Evolutionary conservation across 2,888 invertebrate genomes (phyloP), one percentile per base, ranked within the genome.

Genomic region (Cantharis flavilabris): DNA sequence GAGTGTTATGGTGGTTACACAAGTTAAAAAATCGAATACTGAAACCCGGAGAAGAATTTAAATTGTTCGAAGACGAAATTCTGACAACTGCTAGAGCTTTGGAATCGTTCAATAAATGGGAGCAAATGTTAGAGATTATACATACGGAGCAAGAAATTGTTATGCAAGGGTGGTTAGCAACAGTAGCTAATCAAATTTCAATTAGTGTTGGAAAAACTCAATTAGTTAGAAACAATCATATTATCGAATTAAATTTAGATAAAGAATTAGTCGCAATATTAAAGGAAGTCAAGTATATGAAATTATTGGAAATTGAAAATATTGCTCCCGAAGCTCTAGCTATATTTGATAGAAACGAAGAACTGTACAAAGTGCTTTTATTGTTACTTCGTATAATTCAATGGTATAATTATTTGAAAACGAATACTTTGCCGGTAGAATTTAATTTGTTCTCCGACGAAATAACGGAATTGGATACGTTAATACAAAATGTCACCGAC

Each of bases 351-450:
- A 90, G 93, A 75, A 92, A 93, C 82, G 94, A 96, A 84, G 92
- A 92, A 78, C 90, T 97, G 70, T 92, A 90, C 77, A 87, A 84
- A 18, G 85, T 84, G 20, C 84, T 86, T 10, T 84, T 87, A 63
- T 88, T 88, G 80, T 86, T 90, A 16, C 86, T 85, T 20, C 90
- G 93, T n/a, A 92, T 93, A n/a, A 90, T 92, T 5, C 90, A 92
- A 69, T 93, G 96, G 94, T 97, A 97, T 88, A 98, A 98, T 86
- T 93, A 93, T 80, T 92, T 97, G 65, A 91, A 94, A 70, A 91
- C 90, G 20, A 90, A 92, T n/a, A 93, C 95, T 26, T 92, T 94
- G 69, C 91, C 91, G 73, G 94, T 94, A 0, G 98, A 98, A 88
- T 93, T 92, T 77, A 92, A 93, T 18, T 90, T 98, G 62, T 92